phyloP scores from a whole-genome alignment of 1,140 invertebrate species.

The Lepidurus arcticus region DNA sequence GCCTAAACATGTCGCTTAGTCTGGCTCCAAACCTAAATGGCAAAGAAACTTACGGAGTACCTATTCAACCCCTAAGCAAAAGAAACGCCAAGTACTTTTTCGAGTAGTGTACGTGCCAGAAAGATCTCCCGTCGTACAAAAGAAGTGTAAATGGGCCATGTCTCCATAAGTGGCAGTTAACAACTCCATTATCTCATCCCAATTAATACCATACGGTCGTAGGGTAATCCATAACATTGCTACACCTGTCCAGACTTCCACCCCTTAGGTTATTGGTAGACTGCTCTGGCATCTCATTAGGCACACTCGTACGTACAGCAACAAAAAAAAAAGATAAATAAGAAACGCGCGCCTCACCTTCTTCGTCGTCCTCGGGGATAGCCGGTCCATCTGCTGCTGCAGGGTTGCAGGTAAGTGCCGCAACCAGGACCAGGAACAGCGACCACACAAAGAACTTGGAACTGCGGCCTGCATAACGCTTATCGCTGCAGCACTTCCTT shows the following conservation, averaged over 20 bases:
- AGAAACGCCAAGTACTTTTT: too few species aligned
- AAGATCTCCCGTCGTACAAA: too few species aligned
- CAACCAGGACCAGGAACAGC: neutral
- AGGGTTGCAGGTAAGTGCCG: neutral
- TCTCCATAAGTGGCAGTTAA: neutral
- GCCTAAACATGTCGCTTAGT: too few species aligned
- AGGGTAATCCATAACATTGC: neutral
- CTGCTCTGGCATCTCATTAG: neutral
- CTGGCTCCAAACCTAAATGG: too few species aligned
- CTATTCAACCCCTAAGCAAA: too few species aligned
- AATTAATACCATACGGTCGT: neutral
- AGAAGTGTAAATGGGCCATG: too few species aligned
- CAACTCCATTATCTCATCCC: neutral
- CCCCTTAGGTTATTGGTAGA: neutral
- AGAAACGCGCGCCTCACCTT: neutral
- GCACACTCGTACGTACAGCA: neutral
- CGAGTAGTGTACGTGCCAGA: too few species aligned
- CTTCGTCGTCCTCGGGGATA: conserved; percentile 2
- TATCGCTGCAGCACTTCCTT: neutral
- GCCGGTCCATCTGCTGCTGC: conserved; percentile 10
- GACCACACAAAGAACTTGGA: conserved; percentile 9
- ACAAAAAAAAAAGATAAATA: neutral
- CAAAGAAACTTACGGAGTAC: too few species aligned
- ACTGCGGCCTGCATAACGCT: neutral
- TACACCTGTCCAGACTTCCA: neutral